These are phyloP conservation scores for Coboldia fuscipes DNA, from an alignment of 1,140 invertebrate species.

Conservation along the genomic window DNA sequence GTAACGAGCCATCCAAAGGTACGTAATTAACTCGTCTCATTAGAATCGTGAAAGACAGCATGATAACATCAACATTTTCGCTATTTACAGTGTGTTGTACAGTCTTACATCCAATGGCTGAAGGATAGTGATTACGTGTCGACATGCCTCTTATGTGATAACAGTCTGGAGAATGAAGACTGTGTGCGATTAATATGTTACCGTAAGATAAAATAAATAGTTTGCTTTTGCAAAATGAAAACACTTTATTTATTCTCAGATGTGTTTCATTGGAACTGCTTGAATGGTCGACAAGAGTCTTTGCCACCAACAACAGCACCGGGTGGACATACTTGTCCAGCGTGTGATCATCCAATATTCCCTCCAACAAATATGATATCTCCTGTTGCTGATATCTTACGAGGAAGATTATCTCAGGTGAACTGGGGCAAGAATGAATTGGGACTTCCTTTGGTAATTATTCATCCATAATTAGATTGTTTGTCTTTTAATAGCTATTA, in stretches of 20 bases:
- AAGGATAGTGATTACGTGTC: constrained; percentile 93
- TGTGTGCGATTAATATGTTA: constrained; percentile 79
- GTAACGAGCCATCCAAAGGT: constrained; percentile 89
- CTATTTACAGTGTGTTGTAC: constrained; percentile 76
- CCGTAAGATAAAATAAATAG: constrained; percentile 27
- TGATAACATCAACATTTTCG: constrained; percentile 6
- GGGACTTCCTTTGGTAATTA: constrained; percentile 14
- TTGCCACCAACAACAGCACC: constrained; percentile 18
- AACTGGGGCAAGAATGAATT: constrained; percentile 20
- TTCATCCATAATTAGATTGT: too few relatives aligned
- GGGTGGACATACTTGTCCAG: constrained; percentile 15
- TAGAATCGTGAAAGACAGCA: neutral
- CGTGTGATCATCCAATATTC: constrained; percentile 15
- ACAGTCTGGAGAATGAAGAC: constrained; percentile 54
- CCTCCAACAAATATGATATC: constrained; percentile 18
- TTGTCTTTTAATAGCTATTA: too few relatives aligned
- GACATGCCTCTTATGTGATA: constrained; percentile 68
- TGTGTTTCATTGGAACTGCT: constrained; percentile 20
- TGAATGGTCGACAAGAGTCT: constrained; percentile 15
- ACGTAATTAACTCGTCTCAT: constrained; percentile 11
- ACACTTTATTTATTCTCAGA: constrained; percentile 8
- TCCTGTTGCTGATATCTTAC: constrained; percentile 17
- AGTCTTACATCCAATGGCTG: constrained; percentile 93
- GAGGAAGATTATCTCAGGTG: constrained; percentile 12
- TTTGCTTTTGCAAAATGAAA: neutral